Base-by-base conservation (phyloP, 1,140 invertebrate genomes). In the Chironomus tepperi region DNA sequence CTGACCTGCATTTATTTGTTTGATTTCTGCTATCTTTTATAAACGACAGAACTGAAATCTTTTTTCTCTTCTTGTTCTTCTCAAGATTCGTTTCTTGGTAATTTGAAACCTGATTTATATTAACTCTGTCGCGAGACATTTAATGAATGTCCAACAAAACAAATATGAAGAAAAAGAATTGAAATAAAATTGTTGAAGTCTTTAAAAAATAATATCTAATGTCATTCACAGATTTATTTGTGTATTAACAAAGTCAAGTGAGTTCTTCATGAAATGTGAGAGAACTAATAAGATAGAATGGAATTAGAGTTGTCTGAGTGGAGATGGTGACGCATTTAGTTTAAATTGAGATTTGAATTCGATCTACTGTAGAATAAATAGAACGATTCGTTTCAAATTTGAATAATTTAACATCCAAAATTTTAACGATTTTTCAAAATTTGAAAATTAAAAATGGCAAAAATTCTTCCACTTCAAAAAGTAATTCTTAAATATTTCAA, bases 101-200 rank as follows among this genome's bases (percentile, higher is more conserved):
- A 70, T 70, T 70, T 16, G 18, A 70, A 70, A 70, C 65, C 65
- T 70, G 65, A 70, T 70, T 70, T 70, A 70, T 70, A 19, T 70
- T 70, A 18, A 10, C 65, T 70, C 19, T 70, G 16, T 70, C 6
- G 16, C 10, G 16, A 70, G 47, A 70, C 16, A 70, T 70, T 19
- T 21, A 19, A 70, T 70, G 47, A 70, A 70, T 70, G 65, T 19
- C 65, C 65, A 70, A 16, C 24, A 34, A 5, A 34, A 34, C 24
- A 34, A 70, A 19, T 70, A 10, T 18, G 65, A 70, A 70, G 18
- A 70, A 67, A 70, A 19, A 70, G 19, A 70, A 19, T 70, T 70
- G 47, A 57, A 57, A 57, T 57, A 5, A 57, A n/a, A 57, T 57
- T 34, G n/a, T 57, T 57, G n/a, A 57, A 57, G 47, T 9, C 12